Base-by-base conservation (phyloP, 2,888 invertebrate genomes). In the Parochlus steinenii region DNA sequence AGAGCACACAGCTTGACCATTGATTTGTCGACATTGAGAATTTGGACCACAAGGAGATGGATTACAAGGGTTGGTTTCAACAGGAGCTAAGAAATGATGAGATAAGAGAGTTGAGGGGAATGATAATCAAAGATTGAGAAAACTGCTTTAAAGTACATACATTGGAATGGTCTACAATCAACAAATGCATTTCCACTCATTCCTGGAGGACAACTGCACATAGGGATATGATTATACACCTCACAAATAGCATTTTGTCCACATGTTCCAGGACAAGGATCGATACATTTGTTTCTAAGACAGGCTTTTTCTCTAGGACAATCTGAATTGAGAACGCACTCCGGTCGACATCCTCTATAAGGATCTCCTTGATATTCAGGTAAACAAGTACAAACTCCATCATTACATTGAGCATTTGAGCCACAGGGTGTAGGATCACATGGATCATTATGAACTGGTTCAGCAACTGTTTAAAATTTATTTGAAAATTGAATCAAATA, bases 211-310 rank as follows among this genome's bases (percentile, higher is more conserved):
- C 73, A 73, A 35, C 59, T 61, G 44, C 74, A 74, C 38, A 74
- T 74, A 6, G 81, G 76, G 43, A 75, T 72, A 48, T 82, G 81
- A 50, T 78, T 77, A 27, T 75, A 64, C 4, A 79, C 77, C 50
- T 71, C 67, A 47, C 82, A 82, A 41, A 67, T 54, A 8, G 80
- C 78, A 44, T 69, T 69, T 35, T 64, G 51, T 6, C 78, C 80
- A 54, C 82, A 82, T 15, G 71, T 72, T 47, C 73, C 77, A 41
- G 66, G 69, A 48, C 80, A 82, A 11, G 79, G 79, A 54, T 81
- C 71, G 12, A 66, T 50, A 49, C 81, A 81, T 47, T 70, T 74
- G 52, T 73, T 73, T 48, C 69, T 69, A 16, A 74, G 65, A 56
- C 81, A 82, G 25, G 78, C 74, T 48, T 62, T 67, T 47, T 71